Percentiles rank a stretch among this genome's conserved stretches.
phyloP scores from a whole-genome alignment of 2,888 invertebrate genomes.

The Cecidostiba fungosa region DNA sequence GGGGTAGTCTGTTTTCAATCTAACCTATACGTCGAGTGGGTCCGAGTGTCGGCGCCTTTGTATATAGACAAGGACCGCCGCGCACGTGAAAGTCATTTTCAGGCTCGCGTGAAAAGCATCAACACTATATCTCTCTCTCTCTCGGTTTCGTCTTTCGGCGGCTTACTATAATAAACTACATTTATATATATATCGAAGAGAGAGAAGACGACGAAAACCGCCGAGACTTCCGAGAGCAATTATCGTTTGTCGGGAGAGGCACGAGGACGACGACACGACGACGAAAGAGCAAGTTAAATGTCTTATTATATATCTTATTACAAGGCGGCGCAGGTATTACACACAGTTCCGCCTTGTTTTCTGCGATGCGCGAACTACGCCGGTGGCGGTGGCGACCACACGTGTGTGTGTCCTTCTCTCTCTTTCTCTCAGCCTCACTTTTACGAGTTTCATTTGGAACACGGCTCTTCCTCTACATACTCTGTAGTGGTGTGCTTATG shows the following conservation, averaged over 20 bases:
- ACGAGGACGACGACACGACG: neutral
- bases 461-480: neutral
- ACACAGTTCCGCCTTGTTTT: constrained; percentile 65
- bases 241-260: neutral
- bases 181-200: neutral
- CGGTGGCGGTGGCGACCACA: constrained; percentile 49
- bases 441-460: constrained; percentile 28
- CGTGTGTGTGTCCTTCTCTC: neutral
- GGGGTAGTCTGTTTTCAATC: too few relatives aligned
- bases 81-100: too few relatives aligned
- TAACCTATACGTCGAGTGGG: too few relatives aligned
- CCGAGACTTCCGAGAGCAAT: neutral
- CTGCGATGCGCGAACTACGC: constrained; percentile 39
- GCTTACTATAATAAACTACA: too few relatives aligned
- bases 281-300: constrained; percentile 53
- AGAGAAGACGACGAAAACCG: neutral
- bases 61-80: too few relatives aligned
- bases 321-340: constrained; percentile 58
- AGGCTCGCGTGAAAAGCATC: too few relatives aligned
- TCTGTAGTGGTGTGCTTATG: too few relatives aligned
- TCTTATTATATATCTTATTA: constrained; percentile 59
- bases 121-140: too few relatives aligned
- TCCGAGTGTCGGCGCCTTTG: too few relatives aligned
- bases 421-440: neutral
- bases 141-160: too few relatives aligned